These are phyloP conservation scores for Porites lobata DNA, from an alignment of 92 coral and sea anemone genomes.

Conservation along the genomic window DNA sequence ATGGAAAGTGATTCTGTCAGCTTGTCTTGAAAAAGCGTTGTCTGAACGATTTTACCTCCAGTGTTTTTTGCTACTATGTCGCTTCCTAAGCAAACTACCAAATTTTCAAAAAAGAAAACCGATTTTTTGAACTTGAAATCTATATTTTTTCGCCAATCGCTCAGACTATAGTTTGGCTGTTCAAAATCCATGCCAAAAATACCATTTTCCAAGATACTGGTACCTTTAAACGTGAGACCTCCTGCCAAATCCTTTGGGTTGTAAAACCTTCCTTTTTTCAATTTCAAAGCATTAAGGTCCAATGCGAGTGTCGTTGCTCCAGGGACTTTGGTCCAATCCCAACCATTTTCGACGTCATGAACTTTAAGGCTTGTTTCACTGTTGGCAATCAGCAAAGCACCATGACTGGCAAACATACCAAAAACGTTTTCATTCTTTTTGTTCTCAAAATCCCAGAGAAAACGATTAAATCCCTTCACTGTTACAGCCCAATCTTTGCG, in stretches of 20 bases:
- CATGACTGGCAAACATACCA: constrained; percentile 80
- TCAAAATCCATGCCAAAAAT: constrained; percentile 77
- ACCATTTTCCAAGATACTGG: constrained; percentile 55
- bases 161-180: constrained; percentile 46
- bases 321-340: constrained; percentile 90
- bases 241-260: constrained; percentile 70
- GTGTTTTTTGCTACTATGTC: constrained; percentile 45
- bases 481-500: constrained; percentile 85
- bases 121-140: constrained; percentile 74
- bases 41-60: constrained; percentile 40
- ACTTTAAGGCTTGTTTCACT: constrained; percentile 53
- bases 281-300: not conserved
- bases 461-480: constrained; percentile 80
- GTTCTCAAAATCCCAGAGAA: constrained; percentile 76
- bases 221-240: constrained; percentile 64
- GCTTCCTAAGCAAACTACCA: constrained; percentile 79
- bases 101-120: constrained; percentile 70
- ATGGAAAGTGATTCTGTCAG: constrained; percentile 25
- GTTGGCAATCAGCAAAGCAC: constrained; percentile 76
- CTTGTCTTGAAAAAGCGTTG: constrained; percentile 83
- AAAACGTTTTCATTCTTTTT: constrained; percentile 49
- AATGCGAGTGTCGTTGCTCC: constrained; percentile 74
- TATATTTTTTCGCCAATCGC: constrained; percentile 16
- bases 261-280: constrained; percentile 38
- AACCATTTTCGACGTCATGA: constrained; percentile 75